Conservation (phyloP, 2,797 vertebrate species). For the Pempheris klunzingeri region DNA sequence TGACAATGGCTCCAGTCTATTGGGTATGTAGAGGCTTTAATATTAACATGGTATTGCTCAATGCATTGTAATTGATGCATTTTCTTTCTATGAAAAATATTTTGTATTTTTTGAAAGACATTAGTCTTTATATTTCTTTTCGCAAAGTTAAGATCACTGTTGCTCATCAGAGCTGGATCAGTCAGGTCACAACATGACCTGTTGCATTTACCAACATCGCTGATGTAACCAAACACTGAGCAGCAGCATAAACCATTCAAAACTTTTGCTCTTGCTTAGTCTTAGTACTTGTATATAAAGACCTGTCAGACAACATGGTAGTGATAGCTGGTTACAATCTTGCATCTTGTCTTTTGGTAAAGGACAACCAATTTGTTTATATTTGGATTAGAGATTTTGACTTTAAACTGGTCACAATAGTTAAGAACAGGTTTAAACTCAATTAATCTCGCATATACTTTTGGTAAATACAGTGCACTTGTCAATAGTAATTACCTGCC, state of each 20-base stretch:
- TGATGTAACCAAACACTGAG: constrained; percentile 1
- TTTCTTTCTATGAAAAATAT: background rate
- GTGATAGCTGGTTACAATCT: background rate
- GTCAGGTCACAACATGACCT: background rate
- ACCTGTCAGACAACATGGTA: background rate
- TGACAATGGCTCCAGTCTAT: background rate
- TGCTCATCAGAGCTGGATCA: background rate
- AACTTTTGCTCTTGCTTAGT: background rate
- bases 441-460: too few relatives aligned
- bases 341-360: background rate
- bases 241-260: background rate
- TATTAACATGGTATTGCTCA: background rate
- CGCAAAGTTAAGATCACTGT: background rate
- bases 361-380: background rate
- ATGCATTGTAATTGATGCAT: background rate
- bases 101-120: background rate
- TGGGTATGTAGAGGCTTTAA: background rate
- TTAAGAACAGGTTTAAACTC: background rate
- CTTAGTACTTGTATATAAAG: background rate
- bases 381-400: background rate
- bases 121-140: background rate
- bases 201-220: background rate
- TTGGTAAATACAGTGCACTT: background rate
- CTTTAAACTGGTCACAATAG: background rate
- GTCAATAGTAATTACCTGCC: background rate